phyloP scores from a whole-genome alignment of 2,888 invertebrate species.

The Prenolepis imparis region DNA sequence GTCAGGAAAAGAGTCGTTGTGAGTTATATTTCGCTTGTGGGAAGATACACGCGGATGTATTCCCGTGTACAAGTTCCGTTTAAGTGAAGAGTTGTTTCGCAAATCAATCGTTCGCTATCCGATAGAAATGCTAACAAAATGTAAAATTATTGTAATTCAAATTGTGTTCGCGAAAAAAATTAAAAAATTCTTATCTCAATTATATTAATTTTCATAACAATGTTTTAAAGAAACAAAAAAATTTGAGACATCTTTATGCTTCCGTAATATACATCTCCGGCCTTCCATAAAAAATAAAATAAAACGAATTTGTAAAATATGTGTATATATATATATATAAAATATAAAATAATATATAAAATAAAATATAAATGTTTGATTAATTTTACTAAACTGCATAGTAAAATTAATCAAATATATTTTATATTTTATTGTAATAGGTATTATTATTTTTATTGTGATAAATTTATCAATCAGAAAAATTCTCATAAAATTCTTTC shows the following conservation, averaged over 20 bases:
- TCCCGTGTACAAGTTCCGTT: slow-evolving; percentile 37
- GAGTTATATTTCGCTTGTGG: slow-evolving; percentile 53
- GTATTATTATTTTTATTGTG: no score
- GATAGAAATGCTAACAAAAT: neutral
- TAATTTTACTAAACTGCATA: no score
- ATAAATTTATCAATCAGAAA: no score
- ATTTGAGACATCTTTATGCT: neutral
- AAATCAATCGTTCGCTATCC: slow-evolving; percentile 9
- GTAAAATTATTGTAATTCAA: neutral
- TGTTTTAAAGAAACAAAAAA: neutral
- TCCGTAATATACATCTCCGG: neutral
- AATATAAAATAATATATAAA: no score
- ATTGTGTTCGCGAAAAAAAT: neutral
- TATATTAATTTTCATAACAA: neutral
- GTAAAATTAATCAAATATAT: no score
- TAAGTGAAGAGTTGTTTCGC: slow-evolving; percentile 25
- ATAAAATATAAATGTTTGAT: no score
- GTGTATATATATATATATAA: no score
- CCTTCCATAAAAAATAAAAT: slow-evolving; percentile 9
- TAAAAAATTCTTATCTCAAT: neutral
- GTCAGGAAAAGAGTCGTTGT: slow-evolving; percentile 39
- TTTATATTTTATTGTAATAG: no score
- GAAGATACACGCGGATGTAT: slow-evolving; percentile 50
- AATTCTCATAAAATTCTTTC: no score
- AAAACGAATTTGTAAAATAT: neutral